These are phyloP conservation scores for Monopterus albus DNA, from an alignment of 2,113 vertebrate species.

Conservation along the genomic window DNA sequence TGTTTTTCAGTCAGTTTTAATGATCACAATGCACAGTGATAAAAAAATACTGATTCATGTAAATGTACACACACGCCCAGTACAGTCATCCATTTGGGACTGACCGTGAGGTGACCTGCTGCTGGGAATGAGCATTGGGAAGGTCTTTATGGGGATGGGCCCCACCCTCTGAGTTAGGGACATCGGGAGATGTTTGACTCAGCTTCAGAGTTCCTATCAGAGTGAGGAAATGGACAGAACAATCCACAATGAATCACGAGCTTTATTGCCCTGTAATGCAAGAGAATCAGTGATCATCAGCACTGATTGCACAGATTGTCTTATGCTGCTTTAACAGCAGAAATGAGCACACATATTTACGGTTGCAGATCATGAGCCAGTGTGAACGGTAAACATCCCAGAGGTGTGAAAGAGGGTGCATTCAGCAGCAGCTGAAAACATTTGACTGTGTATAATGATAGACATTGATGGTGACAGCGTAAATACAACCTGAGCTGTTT, in stretches of 20 bases:
- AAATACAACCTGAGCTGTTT: conserved; percentile 9
- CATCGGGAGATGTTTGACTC: conserved; percentile 91
- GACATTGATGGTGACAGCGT: conserved; percentile 6
- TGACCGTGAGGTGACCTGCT: conserved; percentile 87
- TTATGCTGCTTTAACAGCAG: conserved; percentile 44
- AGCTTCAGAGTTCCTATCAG: conserved; percentile 85
- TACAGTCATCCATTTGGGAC: conserved; percentile 20
- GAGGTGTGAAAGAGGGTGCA: conserved; percentile 6
- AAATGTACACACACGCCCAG: not conserved
- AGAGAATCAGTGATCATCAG: not conserved
- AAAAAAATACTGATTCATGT: too few relatives aligned
- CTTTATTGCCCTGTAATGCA: not conserved
- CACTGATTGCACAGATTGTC: conserved; percentile 57
- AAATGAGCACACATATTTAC: conserved; percentile 33
- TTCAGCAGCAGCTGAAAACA: conserved; percentile 20
- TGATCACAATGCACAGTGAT: not conserved
- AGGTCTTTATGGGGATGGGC: conserved; percentile 81
- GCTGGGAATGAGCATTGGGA: conserved; percentile 89
- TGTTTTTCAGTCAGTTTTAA: not conserved
- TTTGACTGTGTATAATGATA: conserved; percentile 35
- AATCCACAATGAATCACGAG: conserved; percentile 21
- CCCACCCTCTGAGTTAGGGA: conserved; percentile 80
- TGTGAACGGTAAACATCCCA: not conserved
- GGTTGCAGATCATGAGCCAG: conserved; percentile 30
- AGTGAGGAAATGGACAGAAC: not conserved